phyloP scores from a whole-genome alignment of 2,888 invertebrate species.

The Rhingia campestris region DNA sequence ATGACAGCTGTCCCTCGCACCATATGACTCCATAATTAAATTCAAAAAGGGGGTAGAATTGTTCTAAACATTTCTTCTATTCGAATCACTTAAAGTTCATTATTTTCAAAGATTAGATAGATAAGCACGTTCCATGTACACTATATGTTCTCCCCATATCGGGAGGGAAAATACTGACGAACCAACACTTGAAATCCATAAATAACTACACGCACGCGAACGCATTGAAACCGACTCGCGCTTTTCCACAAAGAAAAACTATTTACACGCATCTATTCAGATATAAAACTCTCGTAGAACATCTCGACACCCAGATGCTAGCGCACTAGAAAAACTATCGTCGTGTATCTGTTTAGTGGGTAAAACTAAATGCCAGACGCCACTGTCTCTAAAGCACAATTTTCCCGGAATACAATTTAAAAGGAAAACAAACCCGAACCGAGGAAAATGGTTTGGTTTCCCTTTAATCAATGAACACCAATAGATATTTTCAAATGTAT shows the following conservation, averaged over 20 bases:
- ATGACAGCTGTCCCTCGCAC: constrained; percentile 51
- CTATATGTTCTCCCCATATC: not conserved
- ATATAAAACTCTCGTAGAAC: constrained; percentile 31
- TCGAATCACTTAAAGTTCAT: constrained; percentile 59
- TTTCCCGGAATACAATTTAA: constrained; percentile 35
- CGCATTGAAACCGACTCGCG: constrained; percentile 7
- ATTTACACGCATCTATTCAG: constrained; percentile 27
- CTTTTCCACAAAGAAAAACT: constrained; percentile 1
- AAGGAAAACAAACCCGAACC: constrained; percentile 3
- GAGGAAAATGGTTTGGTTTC: constrained; percentile 14
- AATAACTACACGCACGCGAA: constrained; percentile 65
- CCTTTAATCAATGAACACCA: constrained; percentile 54
- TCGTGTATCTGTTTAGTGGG: constrained; percentile 11
- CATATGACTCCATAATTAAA: constrained; percentile 68
- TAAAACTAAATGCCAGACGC: constrained; percentile 45
- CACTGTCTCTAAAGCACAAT: constrained; percentile 42
- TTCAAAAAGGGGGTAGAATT: constrained; percentile 7
- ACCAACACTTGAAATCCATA: constrained; percentile 45
- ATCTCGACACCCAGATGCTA: constrained; percentile 52
- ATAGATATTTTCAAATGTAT: not conserved
- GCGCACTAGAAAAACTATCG: constrained; percentile 23
- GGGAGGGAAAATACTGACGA: constrained; percentile 26
- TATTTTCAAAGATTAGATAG: constrained; percentile 44
- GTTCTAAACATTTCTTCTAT: constrained; percentile 29
- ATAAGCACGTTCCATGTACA: constrained; percentile 58